Percentiles rank a stretch among this genome's conserved stretches.
phyloP scores from a whole-genome alignment of 2,888 invertebrate species.

The Heliconius charithonia region DNA sequence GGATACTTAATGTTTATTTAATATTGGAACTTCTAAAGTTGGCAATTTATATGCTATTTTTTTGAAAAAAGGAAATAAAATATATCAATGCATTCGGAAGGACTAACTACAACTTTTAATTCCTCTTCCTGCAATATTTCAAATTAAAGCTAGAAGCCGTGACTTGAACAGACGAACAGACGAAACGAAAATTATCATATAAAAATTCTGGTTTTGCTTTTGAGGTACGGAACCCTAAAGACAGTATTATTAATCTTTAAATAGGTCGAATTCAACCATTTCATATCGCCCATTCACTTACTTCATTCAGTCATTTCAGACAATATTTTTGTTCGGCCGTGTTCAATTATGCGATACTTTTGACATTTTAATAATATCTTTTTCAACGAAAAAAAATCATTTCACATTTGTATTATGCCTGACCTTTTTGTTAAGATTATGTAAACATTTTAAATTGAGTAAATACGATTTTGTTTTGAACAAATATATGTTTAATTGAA shows the following conservation, averaged over 20 bases:
- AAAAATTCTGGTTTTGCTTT: background rate
- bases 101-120: no score
- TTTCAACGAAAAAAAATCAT: conserved; percentile 2
- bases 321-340: conserved; percentile 13
- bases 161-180: no score
- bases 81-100: no score
- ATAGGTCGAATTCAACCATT: conserved; percentile 11
- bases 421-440: conserved; percentile 1
- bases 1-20: background rate
- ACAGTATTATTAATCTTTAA: background rate
- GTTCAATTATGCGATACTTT: conserved; percentile 22
- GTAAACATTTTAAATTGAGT: background rate
- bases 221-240: background rate
- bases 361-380: conserved; percentile 12
- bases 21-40: background rate
- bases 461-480: background rate
- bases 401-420: background rate
- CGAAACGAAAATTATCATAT: no score
- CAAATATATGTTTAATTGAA: background rate
- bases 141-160: no score
- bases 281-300: conserved; percentile 3
- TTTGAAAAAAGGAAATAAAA: no score
- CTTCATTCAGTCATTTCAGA: background rate
- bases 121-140: no score
- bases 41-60: background rate